Evolutionary conservation across 1,140 invertebrate genomes (phyloP), one percentile per base, ranked within the genome.

Genomic region (Zophobas atratus): DNA sequence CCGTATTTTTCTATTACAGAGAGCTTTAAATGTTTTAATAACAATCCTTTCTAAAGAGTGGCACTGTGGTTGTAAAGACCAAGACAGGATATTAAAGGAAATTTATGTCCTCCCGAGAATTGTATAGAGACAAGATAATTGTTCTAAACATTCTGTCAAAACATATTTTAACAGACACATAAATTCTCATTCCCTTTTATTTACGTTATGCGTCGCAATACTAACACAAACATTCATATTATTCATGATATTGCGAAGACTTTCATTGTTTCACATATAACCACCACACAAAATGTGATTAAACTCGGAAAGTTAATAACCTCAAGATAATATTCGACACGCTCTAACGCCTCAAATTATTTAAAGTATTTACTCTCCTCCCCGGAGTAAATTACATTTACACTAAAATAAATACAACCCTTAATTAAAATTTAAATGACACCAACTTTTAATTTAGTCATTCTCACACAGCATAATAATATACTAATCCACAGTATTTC

Each of bases 111-210:
- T 38, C 56, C 33, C 32, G 71, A 53, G 49, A 73, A 55, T 53
- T 51, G 38, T 53, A 56, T 41, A 73, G 70, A 55, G 53, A 73
- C 46, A 73, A 38, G 71, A 73, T 73, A 73, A 73, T 73, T 73
- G 49, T 55, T 73, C 49, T 41, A 39, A 73, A 73, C 49, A 53
- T 53, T 73, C 49, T 73, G 38, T 73, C 49, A 73, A 73, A 72
- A 72, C 51, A 72, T 72, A 67, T 67, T 67, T 67, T 32, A 67
- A 46, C 60, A 48, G 2, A 67, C 5, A 41, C 57, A 63, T 63
- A 63, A 63, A 63, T 63, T 63, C 43, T 63, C 39, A 48, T 67
- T 20, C n/a, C n/a, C 49, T 51, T 60, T 38, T 43, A 43, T 41
- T 43, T 20, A 20, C 39, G 5, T 43, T 20, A 39, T 67, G 41